Base-by-base conservation (phyloP, 2,888 invertebrate species). In the Candidula unifasciata region DNA sequence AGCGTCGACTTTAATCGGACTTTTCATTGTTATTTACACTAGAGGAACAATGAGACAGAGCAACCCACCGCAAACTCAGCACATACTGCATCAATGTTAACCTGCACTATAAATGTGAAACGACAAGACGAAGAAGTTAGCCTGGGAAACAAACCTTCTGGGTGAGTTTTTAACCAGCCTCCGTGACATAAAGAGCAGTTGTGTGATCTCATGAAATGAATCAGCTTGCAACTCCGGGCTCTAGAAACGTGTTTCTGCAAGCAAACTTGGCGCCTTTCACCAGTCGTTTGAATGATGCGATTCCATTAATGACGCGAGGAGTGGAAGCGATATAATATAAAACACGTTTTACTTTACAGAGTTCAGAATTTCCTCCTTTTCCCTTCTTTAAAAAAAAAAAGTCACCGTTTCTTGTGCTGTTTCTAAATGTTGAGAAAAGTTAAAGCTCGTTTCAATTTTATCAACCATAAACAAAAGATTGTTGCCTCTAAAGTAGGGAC, bases 101-200 rank as follows among this genome's bases (percentile, higher is more conserved):
- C 33, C 3, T 69, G 33, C 33, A 33, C 35, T 60, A 60, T 16
- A 60, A 60, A 69, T 21, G 18, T 35, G 35, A 35, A 35, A 30
- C 35, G 16, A 18, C 35, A 33, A 69, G 69, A 69, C 16, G 69
- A 69, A n/a, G 69, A 44, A 44, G 44, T 44, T 10, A 13, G 44
- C 33, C 69, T 69, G 69, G 69, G 69, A 69, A 69, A 16, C 33
- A 33, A 69, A 35, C 69, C 69, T 69, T 33, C 69, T 69, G 69
- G 3, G 16, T 18, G 18, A 2, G 13, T 69, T 69, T 69, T 69
- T 33, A 13, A 18, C 69, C 69, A 69, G 69, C 2, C 69, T 35
- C 33, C 35, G 69, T 10, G 33, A 33, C 16, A 33, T 69, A 30
- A 69, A 69, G 69, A 21, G 69, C 69, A 18, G 10, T 69, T 33